Evolutionary conservation across 1,140 invertebrate species (phyloP).

Genomic region (Drosophila ananassae): DNA sequence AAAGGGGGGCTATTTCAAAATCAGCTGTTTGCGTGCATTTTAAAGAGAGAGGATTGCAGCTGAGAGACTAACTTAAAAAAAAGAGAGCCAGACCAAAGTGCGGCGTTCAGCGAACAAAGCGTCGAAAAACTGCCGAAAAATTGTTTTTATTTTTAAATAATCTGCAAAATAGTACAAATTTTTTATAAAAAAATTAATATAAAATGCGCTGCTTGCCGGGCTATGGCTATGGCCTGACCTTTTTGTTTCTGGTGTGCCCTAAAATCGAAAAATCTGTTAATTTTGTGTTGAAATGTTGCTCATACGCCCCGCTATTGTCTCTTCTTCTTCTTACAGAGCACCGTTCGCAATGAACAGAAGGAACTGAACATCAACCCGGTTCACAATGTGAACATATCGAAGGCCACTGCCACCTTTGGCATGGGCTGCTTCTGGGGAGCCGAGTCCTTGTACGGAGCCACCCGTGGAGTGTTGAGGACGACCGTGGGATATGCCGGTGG

Average conservation of each 20-base stretch:
- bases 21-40: slow-evolving; percentile 34
- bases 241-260: slow-evolving; percentile 65
- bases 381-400: slow-evolving; percentile 63
- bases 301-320: slow-evolving; percentile 6
- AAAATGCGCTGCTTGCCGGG: slow-evolving; percentile 65
- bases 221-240: slow-evolving; percentile 65
- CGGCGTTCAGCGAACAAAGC: slow-evolving; percentile 20
- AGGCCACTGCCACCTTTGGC: slow-evolving; percentile 91
- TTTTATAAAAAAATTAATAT: slow-evolving; percentile 2
- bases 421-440: slow-evolving; percentile 99
- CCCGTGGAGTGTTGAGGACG: slow-evolving; percentile 93
- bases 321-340: slow-evolving; percentile 63
- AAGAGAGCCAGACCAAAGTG: slow-evolving; percentile 9
- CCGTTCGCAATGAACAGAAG: slow-evolving; percentile 79
- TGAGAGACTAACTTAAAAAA: background rate
- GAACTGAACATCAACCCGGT: slow-evolving; percentile 70
- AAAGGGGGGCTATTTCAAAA: slow-evolving; percentile 2
- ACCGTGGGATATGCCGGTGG: slow-evolving; percentile 97
- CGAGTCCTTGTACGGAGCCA: slow-evolving; percentile 94
- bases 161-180: background rate
- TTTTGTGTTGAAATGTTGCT: slow-evolving; percentile 13
- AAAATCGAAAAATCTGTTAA: slow-evolving; percentile 16
- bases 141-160: background rate
- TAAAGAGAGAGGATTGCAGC: slow-evolving; percentile 12
- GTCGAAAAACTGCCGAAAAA: background rate